These are phyloP conservation scores for Delia radicum DNA, from an alignment of 1,140 invertebrate genomes.

Conservation along the genomic window DNA sequence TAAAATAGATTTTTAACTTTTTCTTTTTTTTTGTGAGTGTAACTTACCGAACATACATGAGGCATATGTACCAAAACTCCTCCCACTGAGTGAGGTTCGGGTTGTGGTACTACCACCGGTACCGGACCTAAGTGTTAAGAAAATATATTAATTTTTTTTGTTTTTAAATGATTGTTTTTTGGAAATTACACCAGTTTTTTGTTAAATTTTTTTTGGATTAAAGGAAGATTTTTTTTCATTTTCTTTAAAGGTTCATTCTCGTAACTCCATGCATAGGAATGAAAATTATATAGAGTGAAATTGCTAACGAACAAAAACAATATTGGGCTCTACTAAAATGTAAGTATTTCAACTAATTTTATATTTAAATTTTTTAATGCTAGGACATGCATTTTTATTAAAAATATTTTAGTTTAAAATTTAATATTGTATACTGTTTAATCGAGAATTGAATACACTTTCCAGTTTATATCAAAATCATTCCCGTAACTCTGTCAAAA, in stretches of 20 bases:
- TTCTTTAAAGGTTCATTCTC: not conserved
- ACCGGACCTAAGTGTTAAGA: constrained; percentile 48
- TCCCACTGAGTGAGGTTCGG: constrained; percentile 75
- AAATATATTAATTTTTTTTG: constrained; percentile 28
- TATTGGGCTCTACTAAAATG: not conserved
- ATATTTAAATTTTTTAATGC: not conserved
- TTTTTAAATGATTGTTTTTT: not conserved
- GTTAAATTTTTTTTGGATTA: not conserved
- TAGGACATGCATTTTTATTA: not conserved
- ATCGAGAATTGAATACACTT: no score
- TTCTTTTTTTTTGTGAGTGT: constrained; percentile 18
- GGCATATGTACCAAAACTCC: constrained; percentile 87
- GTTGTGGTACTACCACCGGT: constrained; percentile 56
- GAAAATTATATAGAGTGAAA: not conserved
- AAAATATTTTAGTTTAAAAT: not conserved
- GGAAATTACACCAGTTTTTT: not conserved
- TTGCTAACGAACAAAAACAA: not conserved
- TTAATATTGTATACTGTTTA: not conserved
- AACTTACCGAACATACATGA: constrained; percentile 71
- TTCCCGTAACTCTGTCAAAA: no score
- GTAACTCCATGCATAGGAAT: not conserved
- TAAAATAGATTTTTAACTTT: not conserved
- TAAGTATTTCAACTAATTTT: not conserved
- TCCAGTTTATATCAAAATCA: no score
- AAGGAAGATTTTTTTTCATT: not conserved